A percentile compares a stretch with the other conserved stretches of the same genome.
phyloP scores from a whole-genome alignment of 53 echinoderm and acorn worm genomes.

The Mesocentrotus franciscanus region DNA sequence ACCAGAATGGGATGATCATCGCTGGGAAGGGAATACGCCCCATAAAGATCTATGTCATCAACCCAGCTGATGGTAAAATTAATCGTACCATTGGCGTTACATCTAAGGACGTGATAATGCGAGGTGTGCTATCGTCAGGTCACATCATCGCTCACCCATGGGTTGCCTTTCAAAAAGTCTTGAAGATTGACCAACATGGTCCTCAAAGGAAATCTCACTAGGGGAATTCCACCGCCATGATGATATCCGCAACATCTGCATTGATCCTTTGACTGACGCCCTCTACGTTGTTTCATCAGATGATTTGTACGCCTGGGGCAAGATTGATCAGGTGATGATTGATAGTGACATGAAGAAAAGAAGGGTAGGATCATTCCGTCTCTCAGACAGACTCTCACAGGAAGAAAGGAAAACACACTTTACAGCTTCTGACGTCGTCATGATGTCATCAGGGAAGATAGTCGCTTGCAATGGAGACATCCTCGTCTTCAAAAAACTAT shows the following conservation, averaged over 20 bases:
- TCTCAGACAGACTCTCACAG: background rate
- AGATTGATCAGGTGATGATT: background rate
- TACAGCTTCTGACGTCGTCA: background rate
- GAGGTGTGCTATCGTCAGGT: background rate
- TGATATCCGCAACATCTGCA: background rate
- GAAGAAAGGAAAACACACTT: background rate
- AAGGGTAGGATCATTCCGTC: background rate
- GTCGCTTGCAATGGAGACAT: background rate
- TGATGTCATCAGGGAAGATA: conserved; percentile 17
- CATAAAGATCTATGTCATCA: background rate
- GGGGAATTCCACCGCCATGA: background rate
- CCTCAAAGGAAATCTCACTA: background rate
- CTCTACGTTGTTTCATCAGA: conserved; percentile 22
- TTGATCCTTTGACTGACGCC: conserved; percentile 50
- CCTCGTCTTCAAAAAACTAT: background rate
- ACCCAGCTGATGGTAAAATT: conserved; percentile 20
- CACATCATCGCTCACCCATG: conserved; percentile 1
- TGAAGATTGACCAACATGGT: background rate
- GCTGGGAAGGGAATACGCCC: background rate
- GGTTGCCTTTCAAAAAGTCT: background rate
- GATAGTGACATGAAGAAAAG: background rate
- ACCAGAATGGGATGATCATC: background rate
- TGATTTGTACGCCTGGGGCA: background rate
- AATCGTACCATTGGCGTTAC: background rate
- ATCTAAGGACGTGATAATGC: background rate